Conservation (phyloP, 2,888 invertebrate genomes). For the Meiosimyza decipiens region DNA sequence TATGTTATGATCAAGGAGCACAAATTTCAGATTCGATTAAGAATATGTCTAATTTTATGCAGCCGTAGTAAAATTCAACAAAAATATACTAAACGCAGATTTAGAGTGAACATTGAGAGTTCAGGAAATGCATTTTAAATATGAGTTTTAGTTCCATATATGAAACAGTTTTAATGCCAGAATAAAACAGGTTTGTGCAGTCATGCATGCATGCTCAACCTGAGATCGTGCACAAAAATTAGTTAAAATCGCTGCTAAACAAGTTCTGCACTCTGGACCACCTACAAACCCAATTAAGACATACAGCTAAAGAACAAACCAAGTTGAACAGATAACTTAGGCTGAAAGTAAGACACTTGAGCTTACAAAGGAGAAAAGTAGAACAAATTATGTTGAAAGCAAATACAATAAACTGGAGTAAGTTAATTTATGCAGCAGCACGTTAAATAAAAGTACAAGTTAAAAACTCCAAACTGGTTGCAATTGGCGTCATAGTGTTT, state of each 20-base stretch:
- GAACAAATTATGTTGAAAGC: background rate
- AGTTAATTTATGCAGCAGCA: constrained; percentile 10
- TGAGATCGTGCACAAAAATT: background rate
- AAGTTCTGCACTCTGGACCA: constrained; percentile 24
- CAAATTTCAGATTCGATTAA: too few species aligned
- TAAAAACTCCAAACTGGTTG: background rate
- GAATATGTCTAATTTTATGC: too few species aligned
- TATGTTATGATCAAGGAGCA: too few species aligned
- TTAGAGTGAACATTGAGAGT: background rate
- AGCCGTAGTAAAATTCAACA: too few species aligned
- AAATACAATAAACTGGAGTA: background rate
- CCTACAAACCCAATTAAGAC: constrained; percentile 24
- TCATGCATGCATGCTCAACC: constrained; percentile 5
- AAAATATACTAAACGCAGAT: too few species aligned
- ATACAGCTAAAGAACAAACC: too few species aligned
- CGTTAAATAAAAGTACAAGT: constrained; percentile 4
- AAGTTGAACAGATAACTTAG: too few species aligned
- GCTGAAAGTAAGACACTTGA: too few species aligned
- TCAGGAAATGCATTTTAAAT: background rate
- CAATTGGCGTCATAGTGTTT: background rate
- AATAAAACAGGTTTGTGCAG: constrained; percentile 2
- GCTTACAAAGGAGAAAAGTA: background rate
- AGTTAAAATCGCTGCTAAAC: background rate
- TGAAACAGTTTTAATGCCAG: background rate
- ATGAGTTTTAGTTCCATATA: background rate